Evolutionary conservation across 1,140 invertebrate species (phyloP), one percentile per base, ranked within the genome.

Genomic region (Eumeta japonica): DNA sequence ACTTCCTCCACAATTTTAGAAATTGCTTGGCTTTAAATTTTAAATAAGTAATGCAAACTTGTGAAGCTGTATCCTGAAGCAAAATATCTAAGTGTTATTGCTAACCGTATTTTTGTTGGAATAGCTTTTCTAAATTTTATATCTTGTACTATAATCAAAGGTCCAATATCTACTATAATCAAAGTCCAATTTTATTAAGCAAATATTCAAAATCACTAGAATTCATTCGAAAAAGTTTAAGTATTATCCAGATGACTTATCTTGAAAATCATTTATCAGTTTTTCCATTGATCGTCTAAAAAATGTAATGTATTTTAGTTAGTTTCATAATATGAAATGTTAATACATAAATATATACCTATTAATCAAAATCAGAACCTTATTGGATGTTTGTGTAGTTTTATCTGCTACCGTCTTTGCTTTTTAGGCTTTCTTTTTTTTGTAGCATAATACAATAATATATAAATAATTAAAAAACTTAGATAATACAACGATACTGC

Each of bases 31-130:
- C 19, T 41, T 37, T 41, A 39, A 24, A 51, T 35, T 35, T 38
- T 47, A 32, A 43, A 51, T 28, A 42, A 28, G 18, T 35, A 38
- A 43, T 42, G 39, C 32, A 45, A 34, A 20, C 28, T 32, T 48
- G n/a, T n/a, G n/a, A n/a, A n/a, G n/a, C n/a, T n/a, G n/a, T 28
- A 34, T 17, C 39, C 44, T 35, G 48, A 39, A 16, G 48, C 48
- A 28, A 50, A 30, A 41, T 13, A 50, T 39, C 48, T 27, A 15
- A 46, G 20, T 38, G 44, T 50, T 36, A 46, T 16, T 24, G 42
- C 44, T 5, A 47, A 18, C n/a, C 37, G 24, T 12, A 38, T 36
- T 37, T 37, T 43, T 17, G 36, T 16, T 24, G 49, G 49, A 27
- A 51, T 41, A 10, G 38, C 35, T 24, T 48, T 36, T 39, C 49